These are phyloP conservation scores for Ormyrus labotus DNA, from an alignment of 2,888 invertebrate species.

Conservation along the genomic window DNA sequence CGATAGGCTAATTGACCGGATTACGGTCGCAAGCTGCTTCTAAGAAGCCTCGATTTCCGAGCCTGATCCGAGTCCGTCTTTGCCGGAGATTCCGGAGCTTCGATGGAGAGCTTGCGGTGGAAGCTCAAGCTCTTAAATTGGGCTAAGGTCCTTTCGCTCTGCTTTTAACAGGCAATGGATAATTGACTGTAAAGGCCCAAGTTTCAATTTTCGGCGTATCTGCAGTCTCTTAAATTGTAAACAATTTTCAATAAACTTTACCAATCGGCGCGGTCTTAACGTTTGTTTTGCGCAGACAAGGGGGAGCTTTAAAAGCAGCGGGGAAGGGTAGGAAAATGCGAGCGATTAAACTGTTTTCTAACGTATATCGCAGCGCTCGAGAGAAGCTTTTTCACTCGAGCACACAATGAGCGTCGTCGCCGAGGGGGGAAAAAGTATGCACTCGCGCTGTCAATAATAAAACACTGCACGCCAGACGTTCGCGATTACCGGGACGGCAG, in stretches of 20 bases:
- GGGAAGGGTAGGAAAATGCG: not conserved
- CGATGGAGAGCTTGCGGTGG: too few relatives aligned
- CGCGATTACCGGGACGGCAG: not conserved
- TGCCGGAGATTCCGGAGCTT: not conserved
- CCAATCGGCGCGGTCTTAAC: too few relatives aligned
- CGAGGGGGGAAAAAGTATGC: not conserved
- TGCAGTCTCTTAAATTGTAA: too few relatives aligned
- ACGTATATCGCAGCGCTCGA: not conserved
- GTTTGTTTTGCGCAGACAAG: too few relatives aligned
- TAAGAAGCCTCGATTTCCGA: not conserved
- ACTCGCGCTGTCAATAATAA: not conserved
- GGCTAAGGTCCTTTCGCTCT: too few relatives aligned
- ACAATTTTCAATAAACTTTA: too few relatives aligned
- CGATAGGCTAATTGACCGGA: conserved; percentile 26
- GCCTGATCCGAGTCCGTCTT: too few relatives aligned
- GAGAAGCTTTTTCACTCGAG: conserved; percentile 4
- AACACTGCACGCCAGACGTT: not conserved
- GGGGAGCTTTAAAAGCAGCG: not conserved
- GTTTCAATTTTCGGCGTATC: too few relatives aligned
- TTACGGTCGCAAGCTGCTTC: not conserved
- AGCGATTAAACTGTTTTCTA: conserved; percentile 45
- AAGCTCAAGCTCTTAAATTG: too few relatives aligned
- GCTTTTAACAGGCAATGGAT: too few relatives aligned
- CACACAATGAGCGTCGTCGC: not conserved
- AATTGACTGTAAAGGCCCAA: too few relatives aligned